Conservation (phyloP, 35 echinoderm and acorn worm species). For the Apostichopus californicus region DNA sequence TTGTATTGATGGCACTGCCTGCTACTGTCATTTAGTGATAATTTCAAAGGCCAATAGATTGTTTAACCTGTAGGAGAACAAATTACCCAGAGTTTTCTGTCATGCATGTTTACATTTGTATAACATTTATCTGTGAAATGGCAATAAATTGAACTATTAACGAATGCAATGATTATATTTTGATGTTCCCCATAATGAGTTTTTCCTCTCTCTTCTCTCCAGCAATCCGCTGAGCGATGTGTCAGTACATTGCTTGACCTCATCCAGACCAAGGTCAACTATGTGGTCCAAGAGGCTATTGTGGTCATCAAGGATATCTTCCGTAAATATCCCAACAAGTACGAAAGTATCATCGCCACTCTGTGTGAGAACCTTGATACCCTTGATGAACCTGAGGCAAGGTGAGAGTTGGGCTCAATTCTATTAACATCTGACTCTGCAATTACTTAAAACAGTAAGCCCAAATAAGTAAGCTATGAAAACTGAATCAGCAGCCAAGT, state of each 20-base stretch:
- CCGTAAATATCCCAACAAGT: constrained; percentile 99
- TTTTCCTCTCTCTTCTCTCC: neutral
- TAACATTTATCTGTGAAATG: too few species aligned
- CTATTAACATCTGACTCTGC: too few species aligned
- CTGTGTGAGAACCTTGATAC: constrained; percentile 98
- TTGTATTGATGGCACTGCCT: neutral
- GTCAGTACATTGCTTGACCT: constrained; percentile 98
- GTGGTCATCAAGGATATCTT: constrained; percentile 99
- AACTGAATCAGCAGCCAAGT: too few species aligned
- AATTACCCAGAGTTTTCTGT: too few species aligned
- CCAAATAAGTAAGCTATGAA: too few species aligned
- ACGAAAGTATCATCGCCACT: constrained; percentile 98
- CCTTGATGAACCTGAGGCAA: constrained; percentile 96
- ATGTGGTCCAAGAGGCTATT: constrained; percentile 98
- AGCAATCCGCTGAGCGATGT: constrained; percentile 97
- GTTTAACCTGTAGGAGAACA: too few species aligned
- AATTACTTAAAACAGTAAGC: too few species aligned
- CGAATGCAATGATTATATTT: too few species aligned
- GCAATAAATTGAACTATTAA: too few species aligned
- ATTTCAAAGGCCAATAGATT: too few species aligned
- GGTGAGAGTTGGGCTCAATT: constrained; percentile 56
- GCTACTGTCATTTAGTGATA: neutral
- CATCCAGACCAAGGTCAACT: constrained; percentile 99
- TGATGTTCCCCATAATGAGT: neutral
- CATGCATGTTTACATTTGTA: too few species aligned